Evolutionary conservation across 30 jellyfish, hydroid and myxozoan genomes (phyloP), one percentile per base, ranked within the genome.

Genomic region (Cassiopea andromeda): DNA sequence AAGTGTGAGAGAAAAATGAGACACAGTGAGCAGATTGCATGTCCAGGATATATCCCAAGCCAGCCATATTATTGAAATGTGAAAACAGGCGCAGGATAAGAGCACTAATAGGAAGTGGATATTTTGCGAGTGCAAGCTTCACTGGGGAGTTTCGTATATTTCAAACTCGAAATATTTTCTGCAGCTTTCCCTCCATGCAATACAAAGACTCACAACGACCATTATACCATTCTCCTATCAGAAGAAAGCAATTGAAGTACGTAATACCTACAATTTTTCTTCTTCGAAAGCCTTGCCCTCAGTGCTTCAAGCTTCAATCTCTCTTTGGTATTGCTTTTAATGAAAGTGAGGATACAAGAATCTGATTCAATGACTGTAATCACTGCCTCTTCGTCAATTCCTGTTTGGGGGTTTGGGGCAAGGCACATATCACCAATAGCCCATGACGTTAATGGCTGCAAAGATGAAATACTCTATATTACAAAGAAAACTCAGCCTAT

Each of bases 381-480:
- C 38, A 93, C 97, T 47, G 98, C 98, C 80, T 93, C 95, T 44
- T 93, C 94, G 46, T 50, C 59, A 49, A 17, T 60, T 38, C 90
- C 91, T 18, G 90, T 72, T 1, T 57, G 59, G 1, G 87, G 97
- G 60, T 82, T 77, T 12, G 78, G 68, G 10, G 94, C 92, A 48
- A 19, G 75, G 69, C 98, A 93, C 16, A 93, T 81, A 60, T 93
- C 98, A 13, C 97, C 91, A 77, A 93, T 86, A 15, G 80, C 78
- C 98, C 97, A 93, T 1, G 60, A 58, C 14, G 57, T 67, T 2
- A 60, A 8, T 38, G 13, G 43, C 91, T 83, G 59, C 15, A 38
- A 43, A 43, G 43, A 27, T 27, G 38, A 17, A 64, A 64, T 2
- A 64, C 8, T 7, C 17, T 44, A 14, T 7, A 72, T 72, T 7